Base-by-base conservation (phyloP, 1,140 invertebrate genomes). In the Megathymus violae region DNA sequence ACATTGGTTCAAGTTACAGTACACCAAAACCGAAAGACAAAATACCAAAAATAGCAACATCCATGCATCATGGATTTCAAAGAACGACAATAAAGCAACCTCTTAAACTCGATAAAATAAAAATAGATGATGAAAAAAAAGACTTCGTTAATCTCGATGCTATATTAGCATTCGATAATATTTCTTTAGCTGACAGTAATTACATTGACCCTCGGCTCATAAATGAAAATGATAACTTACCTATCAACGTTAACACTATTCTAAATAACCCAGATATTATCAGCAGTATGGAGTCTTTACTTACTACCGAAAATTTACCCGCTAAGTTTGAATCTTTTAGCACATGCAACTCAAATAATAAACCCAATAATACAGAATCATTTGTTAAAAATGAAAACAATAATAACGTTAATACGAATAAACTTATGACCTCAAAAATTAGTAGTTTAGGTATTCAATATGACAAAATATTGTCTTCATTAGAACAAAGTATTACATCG, bases 401-500 rank as follows among this genome's bases (percentile, higher is more conserved):
- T 64, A 84, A 85, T 67, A 79, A 80, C 61, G 58, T 72, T 17
- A 71, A 76, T 54, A 73, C 54, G n/a, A 73, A 70, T 46, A 80
- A 76, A 59, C 51, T 40, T n/a, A 69, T 62, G 62, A 56, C 77
- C 36, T 81, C 89, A 56, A 82, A 79, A 19, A 74, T 89, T 60
- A 85, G 85, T 62, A 82, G 90, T 66, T 67, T 91, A 46, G 88
- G 84, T 71, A 82, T 78, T 19, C 90, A 89, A 64, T 92, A 92
- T 66, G 83, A 91, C 67, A 92, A 88, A 86, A 84, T 92, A 38
- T 91, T 92, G 80, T 82, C 84, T 52, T 92, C 91, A 17, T 74
- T 92, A 74, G 91, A 92, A 73, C 88, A 91, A 76, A 91, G 88
- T 64, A 87, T 91, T 68, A 78, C 80, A 51, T 91, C 90, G 38